phyloP scores from a whole-genome alignment of 2,888 invertebrate genomes.

The Dione vanillae region DNA sequence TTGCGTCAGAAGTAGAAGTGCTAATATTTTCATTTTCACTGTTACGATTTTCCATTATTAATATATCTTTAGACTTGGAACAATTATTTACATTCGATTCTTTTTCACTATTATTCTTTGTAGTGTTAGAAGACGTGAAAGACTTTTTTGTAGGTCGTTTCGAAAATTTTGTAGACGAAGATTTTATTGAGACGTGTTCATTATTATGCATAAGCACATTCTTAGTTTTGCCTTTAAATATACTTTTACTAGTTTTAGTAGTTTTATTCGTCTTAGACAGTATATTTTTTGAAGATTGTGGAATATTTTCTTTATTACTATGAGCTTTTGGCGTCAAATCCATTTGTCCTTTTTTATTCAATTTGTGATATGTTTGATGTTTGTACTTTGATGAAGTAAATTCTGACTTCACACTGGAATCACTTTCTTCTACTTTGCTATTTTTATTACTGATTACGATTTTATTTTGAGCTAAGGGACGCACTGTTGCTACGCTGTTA shows the following conservation, averaged over 20 bases:
- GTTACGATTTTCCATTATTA: neutral
- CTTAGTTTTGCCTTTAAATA: slow-evolving; percentile 56
- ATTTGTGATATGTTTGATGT: slow-evolving; percentile 55
- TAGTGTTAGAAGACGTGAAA: slow-evolving; percentile 3
- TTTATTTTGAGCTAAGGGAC: slow-evolving; percentile 53
- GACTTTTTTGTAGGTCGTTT: slow-evolving; percentile 34
- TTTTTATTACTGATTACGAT: slow-evolving; percentile 52
- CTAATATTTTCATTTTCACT: slow-evolving; percentile 1
- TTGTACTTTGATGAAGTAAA: slow-evolving; percentile 55
- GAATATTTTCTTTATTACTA: slow-evolving; percentile 68
- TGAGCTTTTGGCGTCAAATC: slow-evolving; percentile 33
- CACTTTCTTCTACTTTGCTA: slow-evolving; percentile 56
- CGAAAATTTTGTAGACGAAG: slow-evolving; percentile 44
- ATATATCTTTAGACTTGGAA: slow-evolving; percentile 13
- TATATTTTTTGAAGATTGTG: slow-evolving; percentile 58
- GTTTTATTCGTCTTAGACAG: slow-evolving; percentile 34
- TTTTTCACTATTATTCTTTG: slow-evolving; percentile 4
- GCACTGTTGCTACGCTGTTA: slow-evolving; percentile 70
- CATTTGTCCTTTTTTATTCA: slow-evolving; percentile 49
- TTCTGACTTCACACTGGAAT: slow-evolving; percentile 58
- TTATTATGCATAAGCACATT: slow-evolving; percentile 58
- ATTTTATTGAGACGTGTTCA: slow-evolving; percentile 52
- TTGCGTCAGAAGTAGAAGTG: neutral
- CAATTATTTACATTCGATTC: neutral
- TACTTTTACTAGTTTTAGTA: slow-evolving; percentile 51